phyloP scores from a whole-genome alignment of 2,113 vertebrate genomes.

The Arothron firmamentum region DNA sequence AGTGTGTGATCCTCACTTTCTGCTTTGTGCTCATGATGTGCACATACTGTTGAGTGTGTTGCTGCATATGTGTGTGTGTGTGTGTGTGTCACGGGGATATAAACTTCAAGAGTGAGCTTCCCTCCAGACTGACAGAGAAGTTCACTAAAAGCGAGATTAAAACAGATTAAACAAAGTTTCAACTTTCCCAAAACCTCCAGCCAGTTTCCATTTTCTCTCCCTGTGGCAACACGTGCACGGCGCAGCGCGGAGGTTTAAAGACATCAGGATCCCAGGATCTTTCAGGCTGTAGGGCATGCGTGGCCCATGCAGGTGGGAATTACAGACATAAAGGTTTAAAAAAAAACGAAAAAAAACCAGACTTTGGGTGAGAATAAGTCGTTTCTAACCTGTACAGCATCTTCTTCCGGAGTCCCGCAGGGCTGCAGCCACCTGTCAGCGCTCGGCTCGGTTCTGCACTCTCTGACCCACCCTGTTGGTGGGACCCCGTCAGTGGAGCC shows the following conservation, averaged over 20 bases:
- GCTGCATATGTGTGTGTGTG: slow-evolving; percentile 8
- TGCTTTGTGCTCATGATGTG: slow-evolving; percentile 53
- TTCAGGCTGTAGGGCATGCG: slow-evolving; percentile 56
- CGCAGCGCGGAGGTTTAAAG: slow-evolving; percentile 52
- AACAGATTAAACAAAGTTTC: slow-evolving; percentile 60
- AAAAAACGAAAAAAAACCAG: too few species aligned
- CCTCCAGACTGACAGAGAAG: slow-evolving; percentile 53
- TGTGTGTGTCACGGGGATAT: slow-evolving; percentile 66
- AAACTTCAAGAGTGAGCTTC: slow-evolving; percentile 52
- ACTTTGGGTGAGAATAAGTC: too few species aligned
- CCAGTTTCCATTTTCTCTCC: slow-evolving; percentile 46
- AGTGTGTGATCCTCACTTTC: slow-evolving; percentile 40
- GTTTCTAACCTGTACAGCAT: too few species aligned
- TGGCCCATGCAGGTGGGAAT: slow-evolving; percentile 3
- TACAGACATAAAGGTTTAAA: too few species aligned
- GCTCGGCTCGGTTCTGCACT: slow-evolving; percentile 27
- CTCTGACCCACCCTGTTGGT: slow-evolving; percentile 67
- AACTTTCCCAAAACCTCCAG: slow-evolving; percentile 55
- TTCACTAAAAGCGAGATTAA: slow-evolving; percentile 56
- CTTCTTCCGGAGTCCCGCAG: too few species aligned
- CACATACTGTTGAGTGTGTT: slow-evolving; percentile 30
- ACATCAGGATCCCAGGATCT: slow-evolving; percentile 3
- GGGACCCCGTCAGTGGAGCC: slow-evolving; percentile 33
- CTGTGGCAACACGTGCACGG: slow-evolving; percentile 46
- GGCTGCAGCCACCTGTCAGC: neutral